These are phyloP conservation scores for Aphelocoma coerulescens DNA, from an alignment of 2,113 vertebrate genomes.

Conservation along the genomic window DNA sequence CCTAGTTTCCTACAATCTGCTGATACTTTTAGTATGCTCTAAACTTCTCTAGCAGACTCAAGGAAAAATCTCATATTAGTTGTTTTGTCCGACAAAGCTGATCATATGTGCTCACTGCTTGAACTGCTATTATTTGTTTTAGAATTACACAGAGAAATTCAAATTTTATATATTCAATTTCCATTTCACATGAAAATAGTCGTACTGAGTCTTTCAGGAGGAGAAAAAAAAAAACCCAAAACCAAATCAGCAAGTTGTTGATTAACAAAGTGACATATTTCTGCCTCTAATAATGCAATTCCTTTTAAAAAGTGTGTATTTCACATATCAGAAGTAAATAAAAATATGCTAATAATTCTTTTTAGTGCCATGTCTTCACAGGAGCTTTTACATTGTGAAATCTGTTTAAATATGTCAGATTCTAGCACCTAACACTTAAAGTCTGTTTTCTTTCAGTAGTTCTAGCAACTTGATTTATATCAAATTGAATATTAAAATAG, in stretches of 20 bases:
- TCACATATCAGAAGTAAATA: not conserved
- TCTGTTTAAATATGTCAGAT: not conserved
- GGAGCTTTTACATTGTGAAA: not conserved
- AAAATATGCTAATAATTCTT: not conserved
- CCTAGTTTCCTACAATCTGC: not conserved
- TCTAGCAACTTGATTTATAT: not conserved
- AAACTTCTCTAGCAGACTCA: not conserved
- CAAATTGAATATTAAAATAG: not conserved
- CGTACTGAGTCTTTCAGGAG: not conserved
- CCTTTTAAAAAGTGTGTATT: not conserved
- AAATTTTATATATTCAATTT: not conserved
- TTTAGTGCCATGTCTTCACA: not conserved
- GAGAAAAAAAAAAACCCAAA: accelerated
- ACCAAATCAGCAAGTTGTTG: not conserved
- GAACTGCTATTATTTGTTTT: not conserved
- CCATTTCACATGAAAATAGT: not conserved
- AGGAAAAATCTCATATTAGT: not conserved
- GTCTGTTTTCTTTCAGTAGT: not conserved
- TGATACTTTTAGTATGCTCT: not conserved
- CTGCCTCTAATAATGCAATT: not conserved
- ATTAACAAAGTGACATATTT: not conserved
- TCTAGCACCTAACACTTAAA: not conserved
- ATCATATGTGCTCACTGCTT: not conserved
- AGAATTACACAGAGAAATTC: not conserved
- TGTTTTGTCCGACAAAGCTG: not conserved